Base-by-base conservation (phyloP, 2,113 vertebrate genomes). In the Coreoperca whiteheadi region DNA sequence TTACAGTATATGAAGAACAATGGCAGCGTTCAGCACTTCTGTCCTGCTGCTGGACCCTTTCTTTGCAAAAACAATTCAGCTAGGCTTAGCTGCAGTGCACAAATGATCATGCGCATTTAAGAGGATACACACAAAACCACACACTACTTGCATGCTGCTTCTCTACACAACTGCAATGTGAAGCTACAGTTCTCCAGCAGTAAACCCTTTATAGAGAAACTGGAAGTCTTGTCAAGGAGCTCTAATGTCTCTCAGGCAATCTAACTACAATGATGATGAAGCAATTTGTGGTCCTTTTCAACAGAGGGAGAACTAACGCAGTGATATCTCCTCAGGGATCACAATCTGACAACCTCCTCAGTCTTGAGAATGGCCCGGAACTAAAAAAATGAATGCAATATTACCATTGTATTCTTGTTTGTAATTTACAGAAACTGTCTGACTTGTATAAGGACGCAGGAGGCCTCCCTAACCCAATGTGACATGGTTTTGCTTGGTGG, bases 1-100 rank as follows among this genome's bases (percentile, higher is more conserved):
- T 77, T 46, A 46, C 64, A 57, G 64, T 32, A 64, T 21, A 50
- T 41, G 25, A 30, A 73, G 59, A 39, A 75, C 46, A 64, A 75
- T 74, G 39, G 57, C 41, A 41, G 34, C 9, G 4, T 37, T 57
- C 34, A n/a, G 23, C 4, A 7, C 15, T 25, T 41, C 6, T 43
- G 15, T 57, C 14, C 23, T 9, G 3, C 34, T 70, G 50, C 68
- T 20, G n/a, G 46, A 48, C 15, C 16, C n/a, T 57, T 25, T 72
- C n/a, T 57, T 57, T 43, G 34, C 28, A 16, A n/a, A 39, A 28
- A 57, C 53, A 39, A 72, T 72, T 56, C 53, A 72, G 34, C 37
- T 4, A n/a, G 12, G 41, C 57, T 74, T 63, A 37, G 57, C 74
- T 39, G 23, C 46, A 65, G 71, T 2, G 11, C 57, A 16, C 41